Base-by-base conservation (phyloP, 2,797 vertebrate genomes). In the Cottoperca gobio region DNA sequence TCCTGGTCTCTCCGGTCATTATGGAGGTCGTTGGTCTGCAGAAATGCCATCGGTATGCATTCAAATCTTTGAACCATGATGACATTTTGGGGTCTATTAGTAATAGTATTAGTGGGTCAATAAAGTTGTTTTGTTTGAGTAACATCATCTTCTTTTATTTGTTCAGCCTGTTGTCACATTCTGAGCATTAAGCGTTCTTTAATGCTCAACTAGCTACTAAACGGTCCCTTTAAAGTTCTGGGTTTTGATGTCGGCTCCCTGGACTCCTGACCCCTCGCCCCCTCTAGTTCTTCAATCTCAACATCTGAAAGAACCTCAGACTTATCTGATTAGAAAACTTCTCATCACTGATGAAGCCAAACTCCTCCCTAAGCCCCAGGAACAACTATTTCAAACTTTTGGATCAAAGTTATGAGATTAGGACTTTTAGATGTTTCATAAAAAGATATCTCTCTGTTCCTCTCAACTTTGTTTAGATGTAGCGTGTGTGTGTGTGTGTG, bases 301-400 rank as follows among this genome's bases (percentile, higher is more conserved):
- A 72, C 76, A 82, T 89, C 76, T 87, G 67, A 86, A 65, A 76
- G 69, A 86, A 71, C 40, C 43, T 78, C 23, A 59, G 63, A 71
- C 71, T 89, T 79, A 81, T 88, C 77, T 75, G 88, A 89, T 92
- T 89, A 83, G 71, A 4, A 62, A 85, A 59, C 61, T 46, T 78
- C 54, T 73, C 73, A 87, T 81, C 33, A 55, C 73, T 73, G 64
- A 67, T 54, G 57, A 43, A 85, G 76, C 71, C 78, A 78, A 88
- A 78, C 73, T 6, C 81, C 81, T 60, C 85, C 84, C 76, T 61
- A 42, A 76, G 43, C 76, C 26, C 33, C 69, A 11, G 50, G 24
- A 35, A 42, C 43, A 80, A 65, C 48, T 54, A 53, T 81, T 78
- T 69, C 35, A 76, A 78, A 87, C 80, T 48, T 57, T 26, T 46